Conservation (phyloP, 2,888 invertebrate species). For the Villa cingulata region DNA sequence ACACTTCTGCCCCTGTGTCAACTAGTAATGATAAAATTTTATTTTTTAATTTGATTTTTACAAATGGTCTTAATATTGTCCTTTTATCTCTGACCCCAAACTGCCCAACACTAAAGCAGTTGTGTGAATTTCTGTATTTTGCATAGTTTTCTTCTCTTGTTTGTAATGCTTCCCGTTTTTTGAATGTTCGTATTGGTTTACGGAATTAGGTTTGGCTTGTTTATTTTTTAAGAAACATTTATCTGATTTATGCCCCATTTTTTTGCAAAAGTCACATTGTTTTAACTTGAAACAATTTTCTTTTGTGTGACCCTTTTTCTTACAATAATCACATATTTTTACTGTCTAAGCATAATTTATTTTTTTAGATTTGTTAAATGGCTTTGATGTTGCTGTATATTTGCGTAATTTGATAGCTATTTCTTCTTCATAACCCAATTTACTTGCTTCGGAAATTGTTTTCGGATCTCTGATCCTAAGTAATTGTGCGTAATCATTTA, state of each 20-base stretch:
- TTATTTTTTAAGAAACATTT: neutral
- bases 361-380: too few relatives aligned
- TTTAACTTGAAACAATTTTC: neutral
- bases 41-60: neutral
- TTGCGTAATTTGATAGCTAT: neutral
- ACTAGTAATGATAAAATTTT: neutral
- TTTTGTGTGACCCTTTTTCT: neutral
- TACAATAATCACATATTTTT: neutral
- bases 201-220: neutral
- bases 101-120: neutral
- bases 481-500: neutral
- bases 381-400: neutral
- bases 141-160: too few relatives aligned
- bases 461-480: slow-evolving; percentile 2
- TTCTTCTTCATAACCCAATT: neutral
- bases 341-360: too few relatives aligned
- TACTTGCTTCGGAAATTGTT: slow-evolving; percentile 1
- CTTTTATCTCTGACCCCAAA: too few relatives aligned
- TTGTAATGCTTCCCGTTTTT: neutral
- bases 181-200: neutral
- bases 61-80: neutral
- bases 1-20: neutral
- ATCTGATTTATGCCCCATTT: neutral
- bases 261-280: too few relatives aligned
- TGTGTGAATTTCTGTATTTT: neutral